A percentile compares a stretch with the other conserved stretches of the same genome.
phyloP scores from a whole-genome alignment of 2,797 vertebrate species.

The Sarcophilus harrisii region DNA sequence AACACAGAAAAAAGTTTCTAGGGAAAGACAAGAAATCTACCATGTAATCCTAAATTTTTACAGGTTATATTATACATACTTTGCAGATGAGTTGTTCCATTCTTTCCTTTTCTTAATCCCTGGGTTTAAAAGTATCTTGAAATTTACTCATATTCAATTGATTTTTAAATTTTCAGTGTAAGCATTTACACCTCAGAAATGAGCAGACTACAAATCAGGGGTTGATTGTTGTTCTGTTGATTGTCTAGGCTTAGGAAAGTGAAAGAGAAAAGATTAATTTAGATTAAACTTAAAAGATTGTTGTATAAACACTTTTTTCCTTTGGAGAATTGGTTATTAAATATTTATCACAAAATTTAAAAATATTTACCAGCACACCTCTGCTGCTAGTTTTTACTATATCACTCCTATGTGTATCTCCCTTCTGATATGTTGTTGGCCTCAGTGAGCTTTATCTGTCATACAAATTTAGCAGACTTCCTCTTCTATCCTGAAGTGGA shows the following conservation, averaged over 20 bases:
- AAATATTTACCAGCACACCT: background rate
- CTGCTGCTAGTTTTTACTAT: background rate
- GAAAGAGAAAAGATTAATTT: background rate
- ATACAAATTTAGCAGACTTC: background rate
- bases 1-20: background rate
- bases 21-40: background rate
- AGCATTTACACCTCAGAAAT: background rate
- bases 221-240: too few relatives aligned
- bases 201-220: background rate
- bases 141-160: background rate
- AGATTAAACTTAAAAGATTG: background rate
- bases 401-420: background rate
- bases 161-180: background rate
- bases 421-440: background rate
- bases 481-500: background rate
- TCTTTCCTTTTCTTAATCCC: background rate
- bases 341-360: too few relatives aligned
- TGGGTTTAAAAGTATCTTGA: background rate
- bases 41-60: background rate
- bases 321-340: background rate
- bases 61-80: background rate
- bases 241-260: background rate
- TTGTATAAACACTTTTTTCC: background rate
- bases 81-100: background rate
- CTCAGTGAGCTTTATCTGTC: background rate